Conservation (phyloP, 2,888 invertebrate species). For the Cheilosia soror region DNA sequence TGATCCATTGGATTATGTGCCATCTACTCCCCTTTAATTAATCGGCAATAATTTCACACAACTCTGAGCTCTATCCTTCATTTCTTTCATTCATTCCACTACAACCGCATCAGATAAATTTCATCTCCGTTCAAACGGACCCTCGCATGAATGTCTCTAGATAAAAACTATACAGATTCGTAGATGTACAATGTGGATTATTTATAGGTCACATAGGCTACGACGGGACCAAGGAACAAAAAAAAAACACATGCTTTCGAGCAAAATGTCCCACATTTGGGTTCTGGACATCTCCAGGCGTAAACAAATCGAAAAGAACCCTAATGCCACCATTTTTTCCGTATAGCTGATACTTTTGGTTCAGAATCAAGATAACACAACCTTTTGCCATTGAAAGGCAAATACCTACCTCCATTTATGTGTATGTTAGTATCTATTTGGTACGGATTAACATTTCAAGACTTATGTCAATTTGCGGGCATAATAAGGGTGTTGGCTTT, state of each 20-base stretch:
- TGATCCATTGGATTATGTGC: not conserved
- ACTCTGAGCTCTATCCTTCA: not conserved
- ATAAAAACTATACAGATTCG: conserved; percentile 1
- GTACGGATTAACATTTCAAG: conserved; percentile 43
- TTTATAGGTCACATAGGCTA: conserved; percentile 30
- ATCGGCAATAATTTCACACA: conserved; percentile 2
- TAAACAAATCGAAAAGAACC: conserved; percentile 35
- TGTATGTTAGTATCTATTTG: conserved; percentile 38
- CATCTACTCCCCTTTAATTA: conserved; percentile 11
- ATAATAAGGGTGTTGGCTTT: conserved; percentile 32
- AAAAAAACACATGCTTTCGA: conserved; percentile 2
- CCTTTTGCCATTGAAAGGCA: conserved; percentile 24
- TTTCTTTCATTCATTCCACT: not conserved
- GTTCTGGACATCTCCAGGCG: conserved; percentile 17
- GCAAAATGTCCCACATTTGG: conserved; percentile 11
- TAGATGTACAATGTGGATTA: conserved; percentile 24
- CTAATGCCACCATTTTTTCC: not conserved
- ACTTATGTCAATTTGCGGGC: conserved; percentile 40
- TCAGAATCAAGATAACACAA: conserved; percentile 13
- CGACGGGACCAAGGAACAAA: not conserved
- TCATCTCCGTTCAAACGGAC: not conserved
- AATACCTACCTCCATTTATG: not conserved
- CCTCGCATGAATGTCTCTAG: not conserved
- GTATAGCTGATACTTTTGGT: conserved; percentile 18
- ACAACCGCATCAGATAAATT: not conserved